Base-by-base conservation (phyloP, 2,113 vertebrate species). In the Serinus canaria region DNA sequence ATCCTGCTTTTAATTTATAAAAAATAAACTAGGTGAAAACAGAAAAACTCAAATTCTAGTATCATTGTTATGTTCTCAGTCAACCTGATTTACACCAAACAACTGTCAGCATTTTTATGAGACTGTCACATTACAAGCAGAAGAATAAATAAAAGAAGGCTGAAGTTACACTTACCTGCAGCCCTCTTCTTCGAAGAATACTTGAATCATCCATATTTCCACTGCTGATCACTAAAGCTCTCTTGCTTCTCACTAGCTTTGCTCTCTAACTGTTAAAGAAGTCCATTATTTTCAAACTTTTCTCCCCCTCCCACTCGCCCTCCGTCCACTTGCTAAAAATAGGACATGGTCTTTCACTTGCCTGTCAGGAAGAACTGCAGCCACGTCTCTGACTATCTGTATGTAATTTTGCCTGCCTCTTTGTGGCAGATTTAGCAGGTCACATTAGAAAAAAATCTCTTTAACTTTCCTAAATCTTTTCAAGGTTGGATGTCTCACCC, bases 201-300 rank as follows among this genome's bases (percentile, higher is more conserved):
- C 98, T 98, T 53, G 98, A 98, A 96, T 98, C 98, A 96, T 98
- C 98, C 98, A 98, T 98, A 91, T 89, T 91, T 97, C 6, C 18
- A 41, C 89, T 89, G 90, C 83, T 95, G 96, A 87, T 96, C 84
- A 88, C 59, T 84, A 87, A 72, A 73, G 52, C 74, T 95, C 47
- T 7, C 91, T 94, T 83, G 93, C 88, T 92, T 67, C 73, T 96
- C 91, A 66, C 89, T 84, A 88, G 85, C 78, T 93, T 92, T 88
- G 41, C 88, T 94, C 87, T 64, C 94, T 75, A 87, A 89, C 90
- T 95, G 69, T 37, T 94, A 87, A 76, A 97, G 80, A 84, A 95
- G 94, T 89, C 89, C 89, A 92, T 96, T 95, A 90, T 97, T 97
- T 89, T 81, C 94, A 55, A 93, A 94, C 81, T 97, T 97, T 94